phyloP scores from a whole-genome alignment of 2,888 invertebrate genomes.

The Amblyjoppa proteus region DNA sequence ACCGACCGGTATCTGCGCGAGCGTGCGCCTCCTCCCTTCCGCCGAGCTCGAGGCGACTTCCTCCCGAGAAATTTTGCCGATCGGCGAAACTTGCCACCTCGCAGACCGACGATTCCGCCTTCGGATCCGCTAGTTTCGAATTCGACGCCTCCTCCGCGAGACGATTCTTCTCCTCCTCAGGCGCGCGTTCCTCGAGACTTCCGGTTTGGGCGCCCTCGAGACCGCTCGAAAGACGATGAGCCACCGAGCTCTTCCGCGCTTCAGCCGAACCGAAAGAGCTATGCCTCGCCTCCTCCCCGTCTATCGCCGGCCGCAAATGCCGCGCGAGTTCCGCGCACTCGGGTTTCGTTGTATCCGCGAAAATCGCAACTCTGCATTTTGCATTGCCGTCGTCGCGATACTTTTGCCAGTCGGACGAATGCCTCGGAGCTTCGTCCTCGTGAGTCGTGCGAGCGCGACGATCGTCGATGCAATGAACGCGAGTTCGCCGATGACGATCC shows the following conservation, averaged over 20 bases:
- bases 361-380: slow-evolving; percentile 79
- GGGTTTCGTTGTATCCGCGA: slow-evolving; percentile 65
- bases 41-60: not conserved
- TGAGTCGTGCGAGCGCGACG: slow-evolving; percentile 62
- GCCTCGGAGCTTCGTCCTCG: slow-evolving; percentile 66
- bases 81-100: slow-evolving; percentile 9
- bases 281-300: slow-evolving; percentile 38
- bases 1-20: slow-evolving; percentile 3
- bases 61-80: slow-evolving; percentile 7
- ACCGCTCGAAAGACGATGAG: slow-evolving; percentile 5
- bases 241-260: slow-evolving; percentile 38
- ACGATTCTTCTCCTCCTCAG: not conserved
- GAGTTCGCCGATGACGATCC: not conserved
- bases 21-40: not conserved
- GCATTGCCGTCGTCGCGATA: slow-evolving; percentile 32
- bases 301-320: slow-evolving; percentile 25
- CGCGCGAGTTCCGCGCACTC: slow-evolving; percentile 41
- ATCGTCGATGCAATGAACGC: slow-evolving; percentile 16
- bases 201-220: not conserved
- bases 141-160: not conserved
- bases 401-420: slow-evolving; percentile 33
- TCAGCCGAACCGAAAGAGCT: slow-evolving; percentile 34
- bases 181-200: not conserved
- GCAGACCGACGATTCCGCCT: not conserved
- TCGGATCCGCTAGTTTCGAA: not conserved